A percentile compares a stretch with the other conserved stretches of the same genome.
Conservation (phyloP, 2,797 vertebrate genomes). For the Philypnodon macrostomus region DNA sequence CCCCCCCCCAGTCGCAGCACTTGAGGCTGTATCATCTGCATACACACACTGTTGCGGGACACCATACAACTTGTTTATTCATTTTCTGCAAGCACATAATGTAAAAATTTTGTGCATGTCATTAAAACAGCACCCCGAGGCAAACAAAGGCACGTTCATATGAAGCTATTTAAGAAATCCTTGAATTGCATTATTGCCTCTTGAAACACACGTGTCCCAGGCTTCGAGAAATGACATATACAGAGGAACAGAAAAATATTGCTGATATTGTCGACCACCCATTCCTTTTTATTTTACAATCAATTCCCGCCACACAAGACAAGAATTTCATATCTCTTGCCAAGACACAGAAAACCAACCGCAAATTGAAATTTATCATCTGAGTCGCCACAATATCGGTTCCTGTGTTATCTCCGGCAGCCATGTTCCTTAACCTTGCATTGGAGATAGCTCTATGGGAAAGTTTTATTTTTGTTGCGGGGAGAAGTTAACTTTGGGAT, state of each 20-base stretch:
- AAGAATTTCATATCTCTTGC: slow-evolving; percentile 72
- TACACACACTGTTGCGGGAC: slow-evolving; percentile 33
- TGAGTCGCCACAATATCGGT: slow-evolving; percentile 68
- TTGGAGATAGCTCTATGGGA: slow-evolving; percentile 52
- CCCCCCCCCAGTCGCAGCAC: slow-evolving; percentile 35
- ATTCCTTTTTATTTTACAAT: slow-evolving; percentile 74
- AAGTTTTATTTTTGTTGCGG: too few relatives aligned
- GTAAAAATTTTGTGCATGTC: slow-evolving; percentile 63
- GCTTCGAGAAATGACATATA: slow-evolving; percentile 57
- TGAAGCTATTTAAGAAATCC: slow-evolving; percentile 66
- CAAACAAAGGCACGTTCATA: slow-evolving; percentile 62
- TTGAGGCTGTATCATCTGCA: slow-evolving; percentile 53
- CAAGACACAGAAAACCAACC: slow-evolving; percentile 70
- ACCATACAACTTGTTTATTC: slow-evolving; percentile 63
- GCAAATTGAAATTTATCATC: slow-evolving; percentile 78
- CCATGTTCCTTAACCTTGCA: slow-evolving; percentile 63
- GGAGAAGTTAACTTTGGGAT: slow-evolving; percentile 46
- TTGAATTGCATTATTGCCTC: slow-evolving; percentile 53
- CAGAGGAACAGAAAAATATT: slow-evolving; percentile 43
- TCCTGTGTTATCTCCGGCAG: slow-evolving; percentile 65
- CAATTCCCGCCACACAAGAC: slow-evolving; percentile 70
- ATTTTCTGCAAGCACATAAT: slow-evolving; percentile 55
- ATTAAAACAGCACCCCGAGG: slow-evolving; percentile 71
- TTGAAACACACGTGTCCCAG: slow-evolving; percentile 60
- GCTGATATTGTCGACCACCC: slow-evolving; percentile 53